phyloP scores from a whole-genome alignment of 37 sponge, comb jelly and placozoan genomes.

The Trichoplax adhaerens region DNA sequence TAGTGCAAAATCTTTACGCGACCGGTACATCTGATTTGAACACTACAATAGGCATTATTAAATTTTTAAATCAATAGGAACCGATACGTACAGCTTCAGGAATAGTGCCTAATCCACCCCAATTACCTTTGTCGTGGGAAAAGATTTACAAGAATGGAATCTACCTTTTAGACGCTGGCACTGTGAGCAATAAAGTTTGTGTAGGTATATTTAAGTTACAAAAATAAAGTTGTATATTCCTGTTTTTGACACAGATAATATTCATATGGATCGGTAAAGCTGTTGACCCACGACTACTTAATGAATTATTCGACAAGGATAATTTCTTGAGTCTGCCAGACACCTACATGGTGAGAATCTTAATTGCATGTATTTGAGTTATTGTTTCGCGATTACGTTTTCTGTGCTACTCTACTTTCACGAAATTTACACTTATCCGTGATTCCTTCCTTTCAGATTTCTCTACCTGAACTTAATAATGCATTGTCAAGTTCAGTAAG shows the following conservation, averaged over 20 bases:
- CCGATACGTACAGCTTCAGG: too few relatives aligned
- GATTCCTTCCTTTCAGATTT: not conserved
- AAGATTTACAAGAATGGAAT: slow-evolving; percentile 58
- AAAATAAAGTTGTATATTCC: not conserved
- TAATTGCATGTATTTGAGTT: slow-evolving; percentile 18
- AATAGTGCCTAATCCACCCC: slow-evolving; percentile 16
- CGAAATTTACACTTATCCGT: not conserved
- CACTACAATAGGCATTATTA: too few relatives aligned
- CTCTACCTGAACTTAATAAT: slow-evolving; percentile 37
- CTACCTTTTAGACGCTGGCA: slow-evolving; percentile 73
- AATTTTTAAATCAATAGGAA: too few relatives aligned
- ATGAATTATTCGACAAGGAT: slow-evolving; percentile 42
- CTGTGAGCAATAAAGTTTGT: slow-evolving; percentile 3
- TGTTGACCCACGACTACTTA: slow-evolving; percentile 24
- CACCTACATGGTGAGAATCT: not conserved
- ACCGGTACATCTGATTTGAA: too few relatives aligned
- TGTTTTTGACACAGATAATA: slow-evolving; percentile 28
- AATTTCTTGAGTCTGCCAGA: slow-evolving; percentile 49
- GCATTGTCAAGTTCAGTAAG: slow-evolving; percentile 17
- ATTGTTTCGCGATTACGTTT: not conserved
- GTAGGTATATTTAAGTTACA: not conserved
- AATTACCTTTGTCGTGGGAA: slow-evolving; percentile 62
- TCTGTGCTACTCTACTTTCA: not conserved
- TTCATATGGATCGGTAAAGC: slow-evolving; percentile 62
- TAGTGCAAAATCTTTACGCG: too few relatives aligned